phyloP scores from a whole-genome alignment of 2,888 invertebrate genomes.

The Nowickia ferox region DNA sequence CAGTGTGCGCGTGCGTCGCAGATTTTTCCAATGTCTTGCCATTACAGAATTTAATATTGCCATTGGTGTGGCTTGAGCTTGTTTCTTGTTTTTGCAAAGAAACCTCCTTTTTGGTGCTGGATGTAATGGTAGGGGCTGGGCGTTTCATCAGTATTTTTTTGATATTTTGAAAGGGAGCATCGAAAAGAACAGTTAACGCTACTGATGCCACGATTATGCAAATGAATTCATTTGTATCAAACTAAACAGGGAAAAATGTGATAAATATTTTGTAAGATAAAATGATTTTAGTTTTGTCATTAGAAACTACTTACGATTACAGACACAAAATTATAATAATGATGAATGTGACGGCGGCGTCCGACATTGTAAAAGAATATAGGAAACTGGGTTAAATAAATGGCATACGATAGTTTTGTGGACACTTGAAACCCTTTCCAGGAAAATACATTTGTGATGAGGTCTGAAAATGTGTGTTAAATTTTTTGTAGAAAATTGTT shows the following conservation, averaged over 20 bases:
- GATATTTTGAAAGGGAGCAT: conserved; percentile 88
- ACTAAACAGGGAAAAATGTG: conserved; percentile 80
- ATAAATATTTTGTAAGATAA: background rate
- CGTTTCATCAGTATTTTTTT: conserved; percentile 84
- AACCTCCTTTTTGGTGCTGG: conserved; percentile 20
- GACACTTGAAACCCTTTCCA: conserved; percentile 86
- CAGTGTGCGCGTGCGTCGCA: conserved; percentile 75
- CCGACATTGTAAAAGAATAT: conserved; percentile 89
- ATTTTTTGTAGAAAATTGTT: background rate
- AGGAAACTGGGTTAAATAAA: conserved; percentile 89
- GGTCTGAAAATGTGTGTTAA: conserved; percentile 81
- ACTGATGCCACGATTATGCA: conserved; percentile 85
- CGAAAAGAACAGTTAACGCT: conserved; percentile 86
- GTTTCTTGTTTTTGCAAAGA: conserved; percentile 8
- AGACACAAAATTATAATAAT: conserved; percentile 85
- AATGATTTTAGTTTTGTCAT: background rate
- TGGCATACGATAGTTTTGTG: conserved; percentile 88
- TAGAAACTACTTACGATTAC: conserved; percentile 84
- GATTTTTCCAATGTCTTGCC: conserved; percentile 22
- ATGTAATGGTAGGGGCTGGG: conserved; percentile 55
- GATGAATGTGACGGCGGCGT: conserved; percentile 84
- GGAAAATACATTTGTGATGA: conserved; percentile 84
- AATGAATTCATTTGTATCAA: conserved; percentile 86
- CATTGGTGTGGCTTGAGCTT: background rate
- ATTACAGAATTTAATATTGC: conserved; percentile 43